These are phyloP conservation scores for Arctia plantaginis DNA, from an alignment of 2,888 invertebrate genomes.

Conservation along the genomic window DNA sequence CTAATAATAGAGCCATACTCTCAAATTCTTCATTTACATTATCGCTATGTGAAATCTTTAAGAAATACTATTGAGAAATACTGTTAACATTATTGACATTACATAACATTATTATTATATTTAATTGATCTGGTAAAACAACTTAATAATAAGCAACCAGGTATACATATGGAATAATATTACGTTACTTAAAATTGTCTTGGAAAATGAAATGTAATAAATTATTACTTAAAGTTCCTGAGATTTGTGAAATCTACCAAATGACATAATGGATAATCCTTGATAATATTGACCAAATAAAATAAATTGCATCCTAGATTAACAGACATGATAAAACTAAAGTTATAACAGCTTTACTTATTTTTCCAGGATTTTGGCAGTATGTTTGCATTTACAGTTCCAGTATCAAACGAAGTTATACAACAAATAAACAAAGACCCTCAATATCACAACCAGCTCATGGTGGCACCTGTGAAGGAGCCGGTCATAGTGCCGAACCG, in stretches of 20 bases:
- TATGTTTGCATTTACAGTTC: conserved; percentile 72
- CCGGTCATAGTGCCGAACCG: conserved; percentile 69
- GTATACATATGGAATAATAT: not conserved
- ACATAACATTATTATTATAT: no score
- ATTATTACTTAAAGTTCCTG: no score
- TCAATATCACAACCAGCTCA: conserved; percentile 71
- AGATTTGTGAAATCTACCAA: no score
- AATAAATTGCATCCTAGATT: not conserved
- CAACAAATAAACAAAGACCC: conserved; percentile 74
- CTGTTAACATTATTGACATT: no score
- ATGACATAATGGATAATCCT: no score
- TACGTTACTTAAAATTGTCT: no score
- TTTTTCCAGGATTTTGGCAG: conserved; percentile 59
- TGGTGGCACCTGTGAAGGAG: conserved; percentile 65
- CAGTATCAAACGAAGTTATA: conserved; percentile 77
- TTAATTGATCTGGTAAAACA: no score
- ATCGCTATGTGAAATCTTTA: no score
- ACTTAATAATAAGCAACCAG: not conserved
- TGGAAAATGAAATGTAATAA: no score
- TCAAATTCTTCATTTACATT: no score
- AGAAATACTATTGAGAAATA: no score
- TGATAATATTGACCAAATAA: not conserved
- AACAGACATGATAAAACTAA: not conserved
- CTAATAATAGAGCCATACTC: no score
- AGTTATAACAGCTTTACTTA: not conserved